Evolutionary conservation across 2,113 vertebrate genomes (phyloP).

Genomic region (Eidolon helvum): DNA sequence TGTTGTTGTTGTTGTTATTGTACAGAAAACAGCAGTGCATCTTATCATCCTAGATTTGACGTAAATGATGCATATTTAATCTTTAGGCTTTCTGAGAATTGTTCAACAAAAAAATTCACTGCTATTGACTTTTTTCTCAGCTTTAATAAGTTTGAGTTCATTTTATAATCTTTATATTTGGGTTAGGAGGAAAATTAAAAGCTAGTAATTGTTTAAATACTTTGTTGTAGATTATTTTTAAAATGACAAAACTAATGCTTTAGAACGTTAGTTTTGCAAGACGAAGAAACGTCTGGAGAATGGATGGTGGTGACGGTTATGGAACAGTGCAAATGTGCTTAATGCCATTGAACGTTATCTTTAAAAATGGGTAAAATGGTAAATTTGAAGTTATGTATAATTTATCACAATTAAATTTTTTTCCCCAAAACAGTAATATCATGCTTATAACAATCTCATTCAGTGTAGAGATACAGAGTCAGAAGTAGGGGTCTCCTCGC

Average conservation of each 20-base stretch:
- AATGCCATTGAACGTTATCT: background rate
- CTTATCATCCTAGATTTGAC: background rate
- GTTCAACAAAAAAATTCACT: background rate
- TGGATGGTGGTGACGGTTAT: too few relatives aligned
- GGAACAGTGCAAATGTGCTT: too few relatives aligned
- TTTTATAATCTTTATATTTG: background rate
- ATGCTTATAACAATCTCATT: background rate
- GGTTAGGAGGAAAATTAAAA: conserved; percentile 10
- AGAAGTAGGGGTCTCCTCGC: background rate
- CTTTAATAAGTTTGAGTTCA: background rate
- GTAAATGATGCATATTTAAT: background rate
- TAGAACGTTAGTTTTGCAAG: background rate
- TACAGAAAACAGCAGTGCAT: background rate
- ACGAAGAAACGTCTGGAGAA: background rate
- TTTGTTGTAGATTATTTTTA: background rate
- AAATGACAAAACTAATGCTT: background rate
- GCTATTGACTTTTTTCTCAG: background rate
- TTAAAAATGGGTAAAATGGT: background rate
- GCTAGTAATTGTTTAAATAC: background rate
- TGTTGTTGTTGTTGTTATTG: background rate
- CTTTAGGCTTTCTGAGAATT: background rate
- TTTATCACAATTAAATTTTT: background rate
- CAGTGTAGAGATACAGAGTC: background rate
- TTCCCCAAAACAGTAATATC: background rate
- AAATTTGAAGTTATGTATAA: background rate